Percentiles rank a stretch among this genome's conserved stretches.
Conservation (phyloP, 64 coral and sea anemone species). For the Platygyra sinensis region DNA sequence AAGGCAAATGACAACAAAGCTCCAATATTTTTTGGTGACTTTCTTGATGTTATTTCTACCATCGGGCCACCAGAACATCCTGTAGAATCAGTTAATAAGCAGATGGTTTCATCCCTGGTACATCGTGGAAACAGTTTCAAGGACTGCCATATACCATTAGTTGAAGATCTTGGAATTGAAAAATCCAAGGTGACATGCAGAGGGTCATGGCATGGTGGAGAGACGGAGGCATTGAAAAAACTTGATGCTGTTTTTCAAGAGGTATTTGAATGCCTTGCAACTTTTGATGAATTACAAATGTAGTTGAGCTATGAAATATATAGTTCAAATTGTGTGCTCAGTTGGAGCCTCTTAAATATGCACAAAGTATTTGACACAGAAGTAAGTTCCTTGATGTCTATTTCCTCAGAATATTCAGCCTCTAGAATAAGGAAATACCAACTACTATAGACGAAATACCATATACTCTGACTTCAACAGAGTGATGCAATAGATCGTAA, state of each 20-base stretch:
- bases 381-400: too few species aligned
- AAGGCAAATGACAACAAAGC: background rate
- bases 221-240: constrained; percentile 31
- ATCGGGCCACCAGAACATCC: constrained; percentile 16
- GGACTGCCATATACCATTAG: constrained; percentile 9
- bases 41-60: constrained; percentile 37
- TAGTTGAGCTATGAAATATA: background rate
- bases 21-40: constrained; percentile 36
- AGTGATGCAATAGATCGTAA: too few species aligned
- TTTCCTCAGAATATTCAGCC: too few species aligned
- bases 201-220: constrained; percentile 48
- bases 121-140: background rate
- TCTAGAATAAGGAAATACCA: too few species aligned
- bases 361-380: too few species aligned
- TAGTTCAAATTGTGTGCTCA: too few species aligned
- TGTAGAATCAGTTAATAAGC: background rate
- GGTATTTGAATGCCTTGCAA: constrained; percentile 17
- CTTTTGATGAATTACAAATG: background rate
- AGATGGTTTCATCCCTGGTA: constrained; percentile 11
- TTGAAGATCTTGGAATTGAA: constrained; percentile 37
- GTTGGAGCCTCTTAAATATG: too few species aligned
- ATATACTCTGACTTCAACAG: too few species aligned
- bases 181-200: constrained; percentile 19
- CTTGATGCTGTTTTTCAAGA: constrained; percentile 10
- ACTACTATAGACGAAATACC: too few species aligned